Base-by-base conservation (phyloP, 2,888 invertebrate genomes). In the Pecten maximus region DNA sequence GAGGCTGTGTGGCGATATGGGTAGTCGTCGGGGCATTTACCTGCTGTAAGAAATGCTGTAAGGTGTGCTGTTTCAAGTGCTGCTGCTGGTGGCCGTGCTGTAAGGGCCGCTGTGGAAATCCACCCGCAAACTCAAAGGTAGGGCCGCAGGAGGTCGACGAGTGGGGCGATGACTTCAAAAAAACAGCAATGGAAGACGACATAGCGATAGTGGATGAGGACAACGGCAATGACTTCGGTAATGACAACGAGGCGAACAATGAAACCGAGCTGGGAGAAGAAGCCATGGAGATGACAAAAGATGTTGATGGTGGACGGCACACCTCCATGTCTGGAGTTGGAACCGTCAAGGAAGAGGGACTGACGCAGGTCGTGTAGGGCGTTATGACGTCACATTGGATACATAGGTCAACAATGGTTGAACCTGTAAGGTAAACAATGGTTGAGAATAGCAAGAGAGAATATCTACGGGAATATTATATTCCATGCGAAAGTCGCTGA, bases 21-120 rank as follows among this genome's bases (percentile, higher is more conserved):
- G 92, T 93, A 0, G 89, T 91, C 0, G 89, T 93, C 16, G 93
- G 94, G 28, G 91, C 90, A 4, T 92, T 93, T 28, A 93, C 93
- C n/a, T 93, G 92, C 88, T 94, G 94, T 60, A 93, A 91, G 89
- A 93, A 92, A 90, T 91, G 91, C 19, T 92, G 92, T 48, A 50
- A 35, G 28, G 60, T 60, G 16, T 90, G 92, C 50, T 89, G 89
- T 6, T 35, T 74, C 28, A 74, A 74, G 35, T 74, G 74, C 74
- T 92, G 91, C 87, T 92, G 91, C 28, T 91, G 87, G 87, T 92
- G 90, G 92, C 90, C 91, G 15, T 91, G 91, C 40, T 91, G 91
- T 87, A 91, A 91, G 40, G 50, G 74, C 1, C 74, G 87, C 12
- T 89, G 89, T 60, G 89, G 89, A 4, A 89, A 87, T 6, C 40